A percentile compares a stretch with the other conserved stretches of the same genome.
These are phyloP conservation scores for Melitaea athalia DNA, from an alignment of 2,888 invertebrate species.

Conservation along the genomic window DNA sequence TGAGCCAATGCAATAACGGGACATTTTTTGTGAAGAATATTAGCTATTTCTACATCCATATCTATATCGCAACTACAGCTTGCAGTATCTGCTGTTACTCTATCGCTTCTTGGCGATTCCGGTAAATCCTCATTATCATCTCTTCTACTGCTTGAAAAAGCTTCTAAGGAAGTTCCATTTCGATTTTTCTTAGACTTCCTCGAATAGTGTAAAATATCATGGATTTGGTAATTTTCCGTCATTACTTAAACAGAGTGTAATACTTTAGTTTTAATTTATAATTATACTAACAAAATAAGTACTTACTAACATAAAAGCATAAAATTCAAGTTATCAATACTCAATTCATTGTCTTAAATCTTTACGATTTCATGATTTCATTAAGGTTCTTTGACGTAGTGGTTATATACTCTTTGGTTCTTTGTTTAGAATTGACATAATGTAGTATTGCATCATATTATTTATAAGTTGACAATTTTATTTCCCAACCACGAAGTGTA, in stretches of 20 bases:
- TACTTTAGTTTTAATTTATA: background rate
- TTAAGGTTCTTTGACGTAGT: no score
- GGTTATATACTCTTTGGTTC: no score
- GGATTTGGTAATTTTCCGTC: slow-evolving; percentile 65
- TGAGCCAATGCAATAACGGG: slow-evolving; percentile 70
- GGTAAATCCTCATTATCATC: slow-evolving; percentile 47
- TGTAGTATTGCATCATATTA: no score
- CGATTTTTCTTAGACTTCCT: slow-evolving; percentile 65
- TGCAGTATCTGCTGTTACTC: slow-evolving; percentile 35
- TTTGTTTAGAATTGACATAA: no score
- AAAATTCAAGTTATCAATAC: no score
- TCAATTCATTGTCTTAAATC: no score
- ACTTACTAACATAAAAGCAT: background rate
- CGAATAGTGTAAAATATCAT: slow-evolving; percentile 66
- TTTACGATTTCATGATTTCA: no score
- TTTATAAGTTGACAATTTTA: no score
- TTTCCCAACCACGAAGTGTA: no score
- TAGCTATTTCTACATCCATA: slow-evolving; percentile 62
- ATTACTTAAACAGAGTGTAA: slow-evolving; percentile 49
- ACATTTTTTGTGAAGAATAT: slow-evolving; percentile 72
- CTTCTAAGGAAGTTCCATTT: slow-evolving; percentile 47
- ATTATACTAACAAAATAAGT: background rate
- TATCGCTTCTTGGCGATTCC: slow-evolving; percentile 55
- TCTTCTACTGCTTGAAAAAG: slow-evolving; percentile 48
- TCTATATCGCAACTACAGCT: slow-evolving; percentile 64